Base-by-base conservation (phyloP, 2,113 vertebrate genomes). In the Leptocoma aspasia region DNA sequence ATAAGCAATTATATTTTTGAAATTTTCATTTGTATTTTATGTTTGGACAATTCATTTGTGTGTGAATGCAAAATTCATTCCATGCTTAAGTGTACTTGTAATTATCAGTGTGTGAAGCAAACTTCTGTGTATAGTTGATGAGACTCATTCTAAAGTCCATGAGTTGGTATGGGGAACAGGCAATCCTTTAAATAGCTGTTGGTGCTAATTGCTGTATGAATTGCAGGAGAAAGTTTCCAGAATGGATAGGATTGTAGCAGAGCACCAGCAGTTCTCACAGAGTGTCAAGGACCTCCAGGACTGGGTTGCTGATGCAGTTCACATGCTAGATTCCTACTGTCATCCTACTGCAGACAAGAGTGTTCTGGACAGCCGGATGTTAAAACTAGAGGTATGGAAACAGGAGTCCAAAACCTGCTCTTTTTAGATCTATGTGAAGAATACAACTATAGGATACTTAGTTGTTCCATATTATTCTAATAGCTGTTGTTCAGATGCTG, bases 211-310 rank as follows among this genome's bases (percentile, higher is more conserved):
- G 54, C 71, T 82, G 9, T 97, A 22, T 98, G 86, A 44, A 85
- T 97, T 97, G 33, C 94, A 99, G 99, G 99, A 99, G 96, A 99
- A 99, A 92, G 98, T 99, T 94, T 99, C 98, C 37, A 98, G 99
- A 91, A 98, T 99, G 96, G 99, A 99, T 31, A 98, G 99, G 33
- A 98, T 99, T 0, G 99, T 99, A 3, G 98, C 98, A 6, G 99
- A 99, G 78, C 99, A 99, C 93, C 98, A 98, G 78, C 99, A 99
- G 92, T 99, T 99, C 97, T 98, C 98, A 6, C 98, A 99, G 8
- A 98, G 98, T 42, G 79, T 99, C 41, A 99, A 98, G 81, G 99
- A 99, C 71, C 98, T 99, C 23, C 99, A 99, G 92, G 98, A 99
- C 89, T 99, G 99, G 99, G 97, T 99, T 95, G 98, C 97, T 37